These are phyloP conservation scores for Melanostoma mellinum DNA, from an alignment of 2,888 invertebrate genomes.

Conservation along the genomic window DNA sequence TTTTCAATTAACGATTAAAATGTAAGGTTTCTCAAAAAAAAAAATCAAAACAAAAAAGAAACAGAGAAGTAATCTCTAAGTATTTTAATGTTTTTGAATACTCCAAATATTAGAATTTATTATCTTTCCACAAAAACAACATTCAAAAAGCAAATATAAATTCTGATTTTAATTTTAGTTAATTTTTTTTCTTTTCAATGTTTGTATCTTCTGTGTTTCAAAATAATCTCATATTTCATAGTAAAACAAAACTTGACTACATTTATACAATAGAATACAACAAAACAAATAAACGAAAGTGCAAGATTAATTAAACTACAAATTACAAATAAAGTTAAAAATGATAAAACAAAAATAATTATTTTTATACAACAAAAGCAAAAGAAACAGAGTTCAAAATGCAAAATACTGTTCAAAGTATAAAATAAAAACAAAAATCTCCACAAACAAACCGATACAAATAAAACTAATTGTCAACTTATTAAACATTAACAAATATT, in stretches of 20 bases:
- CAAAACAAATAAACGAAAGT: slow-evolving; percentile 66
- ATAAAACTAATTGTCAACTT: slow-evolving; percentile 26
- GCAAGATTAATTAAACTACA: slow-evolving; percentile 69
- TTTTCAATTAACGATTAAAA: no score
- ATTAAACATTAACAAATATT: slow-evolving; percentile 25
- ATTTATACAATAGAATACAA: slow-evolving; percentile 57
- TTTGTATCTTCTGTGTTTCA: slow-evolving; percentile 47
- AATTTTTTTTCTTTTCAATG: slow-evolving; percentile 13
- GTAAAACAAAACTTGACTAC: slow-evolving; percentile 43
- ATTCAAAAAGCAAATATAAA: slow-evolving; percentile 33
- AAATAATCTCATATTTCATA: slow-evolving; percentile 15
- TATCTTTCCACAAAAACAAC: slow-evolving; percentile 21
- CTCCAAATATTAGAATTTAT: slow-evolving; percentile 16
- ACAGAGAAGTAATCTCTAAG: no score
- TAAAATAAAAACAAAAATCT: slow-evolving; percentile 64
- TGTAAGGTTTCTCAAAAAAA: no score
- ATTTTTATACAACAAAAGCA: slow-evolving; percentile 70
- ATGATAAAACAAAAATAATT: slow-evolving; percentile 44
- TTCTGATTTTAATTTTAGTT: slow-evolving; percentile 46
- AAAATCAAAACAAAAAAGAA: no score
- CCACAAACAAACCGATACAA: slow-evolving; percentile 20
- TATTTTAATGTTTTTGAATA: no score
- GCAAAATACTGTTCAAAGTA: slow-evolving; percentile 81
- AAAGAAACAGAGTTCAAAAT: slow-evolving; percentile 79
- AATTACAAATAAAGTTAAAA: slow-evolving; percentile 59